Conservation (phyloP, 2,888 invertebrate genomes). For the Agrotis segetum region DNA sequence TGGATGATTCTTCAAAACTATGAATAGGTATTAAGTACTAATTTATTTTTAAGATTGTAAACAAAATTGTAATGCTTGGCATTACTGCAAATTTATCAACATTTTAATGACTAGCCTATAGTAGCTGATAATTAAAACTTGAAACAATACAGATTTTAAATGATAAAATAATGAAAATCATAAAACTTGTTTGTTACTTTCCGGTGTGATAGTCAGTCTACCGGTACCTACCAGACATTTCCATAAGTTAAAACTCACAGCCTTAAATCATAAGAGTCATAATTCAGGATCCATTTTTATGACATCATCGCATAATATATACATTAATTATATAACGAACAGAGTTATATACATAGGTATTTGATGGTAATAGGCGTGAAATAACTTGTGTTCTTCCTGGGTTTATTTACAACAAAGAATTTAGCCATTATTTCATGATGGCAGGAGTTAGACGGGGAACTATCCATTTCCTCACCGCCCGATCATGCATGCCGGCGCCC, state of each 20-base stretch:
- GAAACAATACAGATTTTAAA: not conserved
- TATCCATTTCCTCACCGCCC: too few relatives aligned
- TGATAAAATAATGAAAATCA: not conserved
- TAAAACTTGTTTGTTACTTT: conserved; percentile 35
- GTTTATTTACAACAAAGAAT: not conserved
- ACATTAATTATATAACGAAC: conserved; percentile 62
- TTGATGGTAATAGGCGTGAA: conserved; percentile 42
- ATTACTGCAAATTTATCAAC: not conserved
- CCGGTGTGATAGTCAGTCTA: conserved; percentile 71
- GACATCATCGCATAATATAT: conserved; percentile 80
- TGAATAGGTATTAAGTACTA: too few relatives aligned
- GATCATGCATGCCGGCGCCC: too few relatives aligned
- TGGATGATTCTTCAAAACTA: too few relatives aligned
- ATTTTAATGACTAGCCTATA: not conserved
- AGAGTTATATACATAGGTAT: conserved; percentile 40
- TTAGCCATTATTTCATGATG: not conserved
- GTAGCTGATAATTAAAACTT: not conserved
- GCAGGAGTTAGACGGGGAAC: too few relatives aligned
- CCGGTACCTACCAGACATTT: conserved; percentile 72
- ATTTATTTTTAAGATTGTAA: too few relatives aligned
- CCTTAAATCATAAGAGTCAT: conserved; percentile 79
- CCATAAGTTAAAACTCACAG: conserved; percentile 71
- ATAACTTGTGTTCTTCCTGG: conserved; percentile 43
- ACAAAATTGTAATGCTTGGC: too few relatives aligned
- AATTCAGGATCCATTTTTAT: conserved; percentile 76